Percentiles rank a stretch among this genome's conserved stretches.
Conservation (phyloP, 2,113 vertebrate genomes). For the Chaetodon auriga region DNA sequence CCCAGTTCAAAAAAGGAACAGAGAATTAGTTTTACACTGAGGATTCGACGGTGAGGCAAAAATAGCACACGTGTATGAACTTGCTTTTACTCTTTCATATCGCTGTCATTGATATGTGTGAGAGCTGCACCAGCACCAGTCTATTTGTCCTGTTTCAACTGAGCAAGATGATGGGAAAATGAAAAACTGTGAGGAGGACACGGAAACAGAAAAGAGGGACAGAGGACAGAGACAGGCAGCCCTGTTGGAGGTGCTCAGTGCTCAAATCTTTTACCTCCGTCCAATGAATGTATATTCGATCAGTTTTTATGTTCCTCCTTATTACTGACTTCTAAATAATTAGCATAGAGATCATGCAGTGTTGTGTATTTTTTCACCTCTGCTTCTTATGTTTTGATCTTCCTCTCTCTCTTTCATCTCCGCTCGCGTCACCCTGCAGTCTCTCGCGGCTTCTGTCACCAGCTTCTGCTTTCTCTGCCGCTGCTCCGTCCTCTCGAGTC, state of each 20-base stretch:
- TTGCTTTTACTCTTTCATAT: background rate
- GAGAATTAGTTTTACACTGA: background rate
- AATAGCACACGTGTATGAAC: background rate
- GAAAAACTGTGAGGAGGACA: background rate
- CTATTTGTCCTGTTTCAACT: background rate
- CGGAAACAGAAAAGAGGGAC: no score
- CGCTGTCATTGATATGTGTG: background rate
- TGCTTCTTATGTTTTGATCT: background rate
- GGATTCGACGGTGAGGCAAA: background rate
- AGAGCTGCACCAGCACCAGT: background rate
- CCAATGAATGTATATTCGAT: background rate
- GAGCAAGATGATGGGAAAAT: background rate
- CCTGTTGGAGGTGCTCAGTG: no score
- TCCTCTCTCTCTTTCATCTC: background rate
- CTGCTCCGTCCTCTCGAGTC: slow-evolving; percentile 18
- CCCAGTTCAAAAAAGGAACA: background rate
- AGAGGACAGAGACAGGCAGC: no score
- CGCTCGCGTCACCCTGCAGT: slow-evolving; percentile 21
- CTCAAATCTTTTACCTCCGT: no score
- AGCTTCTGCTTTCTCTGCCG: background rate
- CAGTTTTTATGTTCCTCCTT: background rate
- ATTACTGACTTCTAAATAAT: background rate
- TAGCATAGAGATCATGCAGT: background rate
- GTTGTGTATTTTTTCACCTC: background rate
- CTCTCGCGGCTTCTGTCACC: background rate